Evolutionary conservation across 2,113 vertebrate genomes (phyloP).

Genomic region (Pogonocichla stellata): DNA sequence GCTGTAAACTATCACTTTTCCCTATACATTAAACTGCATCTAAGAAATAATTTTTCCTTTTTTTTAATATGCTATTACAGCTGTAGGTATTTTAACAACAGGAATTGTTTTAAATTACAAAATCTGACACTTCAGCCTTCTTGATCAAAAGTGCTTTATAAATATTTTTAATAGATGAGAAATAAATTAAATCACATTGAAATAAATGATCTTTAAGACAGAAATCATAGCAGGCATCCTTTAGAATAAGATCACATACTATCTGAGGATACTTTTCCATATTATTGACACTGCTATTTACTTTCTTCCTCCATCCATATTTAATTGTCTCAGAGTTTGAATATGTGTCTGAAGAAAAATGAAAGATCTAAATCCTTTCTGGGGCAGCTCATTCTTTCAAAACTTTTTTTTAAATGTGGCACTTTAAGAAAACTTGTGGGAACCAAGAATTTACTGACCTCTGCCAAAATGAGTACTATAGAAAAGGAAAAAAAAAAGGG

Average conservation of each 20-base stretch:
- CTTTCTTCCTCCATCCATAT: background rate
- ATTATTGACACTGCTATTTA: background rate
- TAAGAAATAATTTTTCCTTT: accelerated
- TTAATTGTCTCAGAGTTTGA: background rate
- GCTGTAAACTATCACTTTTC: background rate
- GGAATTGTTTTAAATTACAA: background rate
- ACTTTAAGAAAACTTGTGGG: background rate
- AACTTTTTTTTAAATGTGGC: background rate
- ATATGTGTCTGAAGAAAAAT: background rate
- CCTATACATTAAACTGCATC: background rate
- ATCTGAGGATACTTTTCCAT: background rate
- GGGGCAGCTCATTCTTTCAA: background rate
- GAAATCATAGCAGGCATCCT: background rate
- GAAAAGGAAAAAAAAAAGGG: background rate
- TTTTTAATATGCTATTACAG: background rate
- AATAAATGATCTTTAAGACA: background rate
- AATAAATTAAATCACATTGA: background rate
- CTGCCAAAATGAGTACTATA: constrained; percentile 24
- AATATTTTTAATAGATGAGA: background rate
- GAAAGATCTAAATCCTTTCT: background rate
- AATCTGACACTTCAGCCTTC: background rate
- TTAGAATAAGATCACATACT: background rate
- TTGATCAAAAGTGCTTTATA: background rate
- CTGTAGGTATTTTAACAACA: background rate
- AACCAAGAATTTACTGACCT: background rate